Percentiles rank a stretch among this genome's conserved stretches.
Conservation (phyloP, 2,113 vertebrate species). For the Chionis minor region DNA sequence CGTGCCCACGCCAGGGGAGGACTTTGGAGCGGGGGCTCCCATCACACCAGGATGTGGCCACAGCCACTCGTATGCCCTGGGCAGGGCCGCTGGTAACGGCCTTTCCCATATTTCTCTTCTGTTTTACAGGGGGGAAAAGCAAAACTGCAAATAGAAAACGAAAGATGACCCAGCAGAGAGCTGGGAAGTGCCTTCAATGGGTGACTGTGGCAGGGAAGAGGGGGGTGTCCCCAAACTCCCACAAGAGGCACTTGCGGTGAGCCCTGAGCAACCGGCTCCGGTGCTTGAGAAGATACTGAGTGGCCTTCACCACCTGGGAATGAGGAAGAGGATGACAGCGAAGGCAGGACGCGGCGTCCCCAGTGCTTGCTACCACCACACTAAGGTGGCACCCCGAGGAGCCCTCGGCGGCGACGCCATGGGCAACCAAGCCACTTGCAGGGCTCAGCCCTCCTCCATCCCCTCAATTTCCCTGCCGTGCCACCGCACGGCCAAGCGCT, state of each 20-base stretch:
- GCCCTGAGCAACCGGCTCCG: background rate
- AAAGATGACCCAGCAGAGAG: background rate
- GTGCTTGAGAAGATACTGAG: background rate
- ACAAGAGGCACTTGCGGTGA: accelerated
- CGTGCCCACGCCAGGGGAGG: background rate
- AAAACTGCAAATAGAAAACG: background rate
- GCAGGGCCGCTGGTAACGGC: background rate
- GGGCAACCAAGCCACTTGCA: accelerated
- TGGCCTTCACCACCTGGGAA: background rate
- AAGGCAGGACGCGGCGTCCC: accelerated
- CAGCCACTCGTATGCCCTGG: accelerated
- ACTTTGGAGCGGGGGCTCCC: background rate
- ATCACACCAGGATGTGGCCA: accelerated
- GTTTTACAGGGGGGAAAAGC: background rate
- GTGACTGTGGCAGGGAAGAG: accelerated
- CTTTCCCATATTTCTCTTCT: background rate
- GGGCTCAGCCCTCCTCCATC: background rate
- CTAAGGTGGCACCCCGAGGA: background rate
- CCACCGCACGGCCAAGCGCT: background rate
- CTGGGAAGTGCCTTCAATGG: accelerated
- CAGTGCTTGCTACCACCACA: accelerated
- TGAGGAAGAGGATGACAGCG: background rate
- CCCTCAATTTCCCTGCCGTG: accelerated
- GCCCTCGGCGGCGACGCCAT: accelerated
- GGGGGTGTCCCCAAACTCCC: background rate